A percentile compares a stretch with the other conserved stretches of the same genome.
These are phyloP conservation scores for Ianthella basta DNA, from an alignment of 37 sponge, comb jelly and placozoan species.

Conservation along the genomic window DNA sequence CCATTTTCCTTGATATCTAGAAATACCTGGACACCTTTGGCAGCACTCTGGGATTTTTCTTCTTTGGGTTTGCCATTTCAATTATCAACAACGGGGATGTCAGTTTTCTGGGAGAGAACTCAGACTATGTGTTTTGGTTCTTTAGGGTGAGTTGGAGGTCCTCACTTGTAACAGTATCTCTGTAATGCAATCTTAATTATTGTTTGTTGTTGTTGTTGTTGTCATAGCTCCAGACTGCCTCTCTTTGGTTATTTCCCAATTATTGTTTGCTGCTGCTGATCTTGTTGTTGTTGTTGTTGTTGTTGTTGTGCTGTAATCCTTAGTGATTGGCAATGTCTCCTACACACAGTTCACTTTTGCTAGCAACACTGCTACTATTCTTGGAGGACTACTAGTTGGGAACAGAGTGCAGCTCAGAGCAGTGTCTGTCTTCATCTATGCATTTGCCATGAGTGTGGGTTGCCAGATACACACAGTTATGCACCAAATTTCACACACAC, in stretches of 20 bases:
- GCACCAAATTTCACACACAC: too few species aligned
- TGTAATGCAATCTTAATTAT: too few species aligned
- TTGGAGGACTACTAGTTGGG: slow-evolving; percentile 82
- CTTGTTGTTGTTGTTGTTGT: slow-evolving; percentile 2
- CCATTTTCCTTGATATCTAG: background rate
- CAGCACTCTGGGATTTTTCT: slow-evolving; percentile 62
- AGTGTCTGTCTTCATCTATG: slow-evolving; percentile 61
- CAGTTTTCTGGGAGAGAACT: slow-evolving; percentile 57
- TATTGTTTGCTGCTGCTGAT: too few species aligned
- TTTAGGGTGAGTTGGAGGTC: slow-evolving; percentile 40
- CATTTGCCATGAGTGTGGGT: slow-evolving; percentile 77
- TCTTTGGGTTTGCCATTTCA: slow-evolving; percentile 88
- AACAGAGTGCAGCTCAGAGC: slow-evolving; percentile 66
- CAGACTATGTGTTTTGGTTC: slow-evolving; percentile 54
- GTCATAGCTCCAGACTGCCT: too few species aligned
- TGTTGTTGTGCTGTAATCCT: background rate
- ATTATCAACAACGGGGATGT: slow-evolving; percentile 34
- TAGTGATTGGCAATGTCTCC: slow-evolving; percentile 66
- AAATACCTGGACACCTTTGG: slow-evolving; percentile 48
- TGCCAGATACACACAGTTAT: too few species aligned
- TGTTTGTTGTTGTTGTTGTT: too few species aligned
- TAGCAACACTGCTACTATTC: slow-evolving; percentile 87
- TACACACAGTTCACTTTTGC: slow-evolving; percentile 84
- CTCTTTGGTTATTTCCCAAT: too few species aligned
- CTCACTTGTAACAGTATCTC: too few species aligned